Percentiles rank a stretch among this genome's conserved stretches.
Evolutionary conservation across 2,888 invertebrate species (phyloP).

Genomic region (Pandemis heparana): DNA sequence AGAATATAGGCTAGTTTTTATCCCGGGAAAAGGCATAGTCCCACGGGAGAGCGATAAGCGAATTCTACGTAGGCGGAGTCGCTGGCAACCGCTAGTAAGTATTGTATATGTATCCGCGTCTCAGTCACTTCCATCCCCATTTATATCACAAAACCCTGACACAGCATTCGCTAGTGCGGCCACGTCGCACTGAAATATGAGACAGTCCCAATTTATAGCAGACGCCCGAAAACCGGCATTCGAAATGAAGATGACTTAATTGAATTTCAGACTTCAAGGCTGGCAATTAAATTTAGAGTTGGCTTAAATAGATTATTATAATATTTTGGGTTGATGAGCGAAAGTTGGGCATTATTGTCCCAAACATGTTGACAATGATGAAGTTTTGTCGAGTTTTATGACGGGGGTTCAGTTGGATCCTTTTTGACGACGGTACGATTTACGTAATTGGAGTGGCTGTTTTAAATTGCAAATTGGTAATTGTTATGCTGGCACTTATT

Average conservation of each 20-base stretch:
- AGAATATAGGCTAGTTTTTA: too few species aligned
- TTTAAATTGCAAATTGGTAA: neutral
- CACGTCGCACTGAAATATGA: conserved; percentile 57
- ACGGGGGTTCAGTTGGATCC: conserved; percentile 3
- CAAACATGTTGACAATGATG: conserved; percentile 26
- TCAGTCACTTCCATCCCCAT: conserved; percentile 21
- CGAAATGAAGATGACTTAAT: conserved; percentile 37
- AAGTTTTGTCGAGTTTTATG: conserved; percentile 14
- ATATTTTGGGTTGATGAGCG: conserved; percentile 33
- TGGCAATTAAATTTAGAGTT: conserved; percentile 32
- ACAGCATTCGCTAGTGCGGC: conserved; percentile 47
- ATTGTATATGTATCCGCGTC: neutral
- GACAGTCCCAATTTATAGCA: conserved; percentile 53
- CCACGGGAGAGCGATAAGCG: too few species aligned
- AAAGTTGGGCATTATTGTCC: conserved; percentile 34
- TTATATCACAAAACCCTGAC: conserved; percentile 2
- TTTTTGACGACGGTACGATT: conserved; percentile 14
- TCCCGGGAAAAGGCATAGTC: too few species aligned
- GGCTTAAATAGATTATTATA: conserved; percentile 35
- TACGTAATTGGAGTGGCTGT: neutral
- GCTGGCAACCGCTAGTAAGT: too few species aligned
- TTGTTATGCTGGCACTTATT: neutral
- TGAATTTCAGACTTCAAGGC: conserved; percentile 33
- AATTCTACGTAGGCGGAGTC: too few species aligned
- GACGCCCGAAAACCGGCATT: conserved; percentile 50